Percentiles rank a stretch among this genome's conserved stretches.
phyloP scores from a whole-genome alignment of 2,797 vertebrate genomes.

The Neostethus bicornis region DNA sequence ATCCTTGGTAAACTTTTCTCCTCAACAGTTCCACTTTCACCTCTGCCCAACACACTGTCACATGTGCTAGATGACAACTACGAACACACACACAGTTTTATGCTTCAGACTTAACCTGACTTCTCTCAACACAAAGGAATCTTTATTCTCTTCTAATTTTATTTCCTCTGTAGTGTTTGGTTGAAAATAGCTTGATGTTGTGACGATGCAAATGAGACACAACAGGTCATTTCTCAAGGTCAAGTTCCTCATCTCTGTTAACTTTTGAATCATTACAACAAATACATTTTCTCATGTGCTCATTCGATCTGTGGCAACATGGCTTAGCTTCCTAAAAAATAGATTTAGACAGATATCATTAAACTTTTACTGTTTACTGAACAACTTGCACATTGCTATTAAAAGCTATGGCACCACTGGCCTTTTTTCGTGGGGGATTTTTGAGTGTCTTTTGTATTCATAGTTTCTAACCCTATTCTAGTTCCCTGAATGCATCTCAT shows the following conservation, averaged over 20 bases:
- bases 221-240: slow-evolving; percentile 69
- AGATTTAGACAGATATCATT: slow-evolving; percentile 47
- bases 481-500: slow-evolving; percentile 36
- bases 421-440: slow-evolving; percentile 10
- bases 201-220: slow-evolving; percentile 54
- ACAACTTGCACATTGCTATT: slow-evolving; percentile 46
- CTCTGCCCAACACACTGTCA: slow-evolving; percentile 60
- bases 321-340: slow-evolving; percentile 36
- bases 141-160: background rate
- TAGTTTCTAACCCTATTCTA: slow-evolving; percentile 11
- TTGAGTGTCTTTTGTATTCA: background rate
- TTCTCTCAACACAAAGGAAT: slow-evolving; percentile 6
- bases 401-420: slow-evolving; percentile 16
- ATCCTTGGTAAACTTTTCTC: slow-evolving; percentile 59
- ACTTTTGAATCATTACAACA: slow-evolving; percentile 40
- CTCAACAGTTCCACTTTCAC: slow-evolving; percentile 67
- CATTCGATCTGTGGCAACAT: slow-evolving; percentile 49
- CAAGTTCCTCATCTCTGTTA: slow-evolving; percentile 70
- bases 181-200: slow-evolving; percentile 33
- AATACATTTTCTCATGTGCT: slow-evolving; percentile 55
- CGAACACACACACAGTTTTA: slow-evolving; percentile 10
- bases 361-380: slow-evolving; percentile 33
- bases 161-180: slow-evolving; percentile 6
- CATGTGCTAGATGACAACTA: slow-evolving; percentile 50
- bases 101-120: slow-evolving; percentile 1